Evolutionary conservation across 2,888 invertebrate species (phyloP).

Genomic region (Xestia sexstrigata): DNA sequence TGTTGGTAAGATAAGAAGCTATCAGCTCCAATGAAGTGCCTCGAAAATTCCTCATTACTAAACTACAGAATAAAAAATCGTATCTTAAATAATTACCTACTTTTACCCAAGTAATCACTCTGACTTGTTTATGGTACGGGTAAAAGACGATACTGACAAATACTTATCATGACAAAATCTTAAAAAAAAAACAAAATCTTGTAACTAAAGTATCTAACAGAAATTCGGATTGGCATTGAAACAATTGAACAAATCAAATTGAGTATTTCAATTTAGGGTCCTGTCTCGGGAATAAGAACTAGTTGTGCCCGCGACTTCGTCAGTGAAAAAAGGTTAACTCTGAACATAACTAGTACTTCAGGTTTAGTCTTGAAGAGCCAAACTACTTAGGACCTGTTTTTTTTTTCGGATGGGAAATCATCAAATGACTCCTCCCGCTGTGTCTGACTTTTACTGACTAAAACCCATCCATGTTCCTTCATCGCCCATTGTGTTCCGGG

Average conservation of each 20-base stretch:
- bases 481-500: too few species aligned
- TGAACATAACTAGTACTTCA: not conserved
- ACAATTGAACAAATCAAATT: conserved; percentile 32
- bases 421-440: too few species aligned
- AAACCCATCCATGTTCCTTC: too few species aligned
- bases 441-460: too few species aligned
- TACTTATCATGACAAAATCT: not conserved
- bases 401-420: too few species aligned
- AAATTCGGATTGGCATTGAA: conserved; percentile 18
- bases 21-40: too few species aligned
- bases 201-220: not conserved
- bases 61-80: too few species aligned
- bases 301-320: not conserved
- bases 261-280: conserved; percentile 40
- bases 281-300: conserved; percentile 36
- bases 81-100: too few species aligned
- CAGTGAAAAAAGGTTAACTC: not conserved
- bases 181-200: not conserved
- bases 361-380: not conserved
- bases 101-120: too few species aligned
- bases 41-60: too few species aligned
- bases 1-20: too few species aligned
- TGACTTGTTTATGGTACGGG: too few species aligned
- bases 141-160: not conserved
- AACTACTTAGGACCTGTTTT: not conserved